These are phyloP conservation scores for Darevskia nairensis DNA, from an alignment of 2,797 vertebrate genomes.

Conservation along the genomic window DNA sequence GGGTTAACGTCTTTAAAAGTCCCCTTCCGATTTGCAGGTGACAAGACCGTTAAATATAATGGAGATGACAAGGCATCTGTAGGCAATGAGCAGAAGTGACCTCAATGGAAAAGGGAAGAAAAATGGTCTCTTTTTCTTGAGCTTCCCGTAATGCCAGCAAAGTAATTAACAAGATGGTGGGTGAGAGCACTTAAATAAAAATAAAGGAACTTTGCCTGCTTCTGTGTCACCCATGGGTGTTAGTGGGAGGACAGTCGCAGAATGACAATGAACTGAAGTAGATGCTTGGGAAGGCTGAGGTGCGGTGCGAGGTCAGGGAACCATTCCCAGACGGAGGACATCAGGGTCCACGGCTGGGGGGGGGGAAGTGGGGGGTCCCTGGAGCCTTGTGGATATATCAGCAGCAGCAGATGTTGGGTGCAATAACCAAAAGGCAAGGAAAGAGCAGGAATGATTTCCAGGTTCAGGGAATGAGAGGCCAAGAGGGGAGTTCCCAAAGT, in stretches of 20 bases:
- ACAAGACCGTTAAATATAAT: conserved; percentile 23
- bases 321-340: background rate
- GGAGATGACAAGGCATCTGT: conserved; percentile 8
- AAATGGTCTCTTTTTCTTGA: background rate
- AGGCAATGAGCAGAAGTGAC: conserved; percentile 30
- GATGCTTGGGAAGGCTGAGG: background rate
- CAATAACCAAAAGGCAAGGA: background rate
- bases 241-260: background rate
- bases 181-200: conserved; percentile 9
- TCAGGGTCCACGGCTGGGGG: too few species aligned
- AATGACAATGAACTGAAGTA: conserved; percentile 6
- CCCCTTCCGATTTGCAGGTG: conserved; percentile 18
- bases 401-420: background rate
- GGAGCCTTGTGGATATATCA: background rate
- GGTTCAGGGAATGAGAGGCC: background rate
- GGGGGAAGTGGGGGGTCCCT: background rate
- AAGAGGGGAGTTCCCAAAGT: background rate
- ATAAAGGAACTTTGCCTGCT: background rate
- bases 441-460: background rate
- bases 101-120: conserved; percentile 3
- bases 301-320: background rate
- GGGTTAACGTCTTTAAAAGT: conserved; percentile 27
- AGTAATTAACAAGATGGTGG: background rate
- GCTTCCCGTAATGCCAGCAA: background rate
- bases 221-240: background rate